Evolutionary conservation across 2,797 vertebrate species (phyloP).

Genomic region (Acropternis orthonyx): DNA sequence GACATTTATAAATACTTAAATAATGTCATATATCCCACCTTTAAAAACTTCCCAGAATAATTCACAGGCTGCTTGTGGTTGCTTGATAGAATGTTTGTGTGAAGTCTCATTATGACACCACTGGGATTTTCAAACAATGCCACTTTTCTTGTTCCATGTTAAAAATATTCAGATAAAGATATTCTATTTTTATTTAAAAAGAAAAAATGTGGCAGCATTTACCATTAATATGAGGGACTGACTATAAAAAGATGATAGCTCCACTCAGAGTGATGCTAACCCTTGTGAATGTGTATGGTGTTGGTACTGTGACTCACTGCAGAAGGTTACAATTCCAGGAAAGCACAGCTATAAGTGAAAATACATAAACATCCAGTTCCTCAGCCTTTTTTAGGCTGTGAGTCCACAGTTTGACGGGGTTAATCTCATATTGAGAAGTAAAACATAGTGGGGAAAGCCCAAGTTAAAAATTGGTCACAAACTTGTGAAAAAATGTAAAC

Average conservation of each 20-base stretch:
- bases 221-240: background rate
- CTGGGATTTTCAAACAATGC: conserved; percentile 57
- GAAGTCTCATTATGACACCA: conserved; percentile 41
- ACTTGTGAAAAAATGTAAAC: background rate
- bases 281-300: background rate
- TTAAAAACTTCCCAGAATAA: conserved; percentile 71
- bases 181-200: background rate
- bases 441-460: background rate
- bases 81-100: conserved; percentile 61
- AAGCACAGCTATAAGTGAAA: background rate
- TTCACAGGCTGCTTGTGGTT: conserved; percentile 51
- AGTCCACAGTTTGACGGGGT: background rate
- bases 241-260: background rate
- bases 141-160: conserved; percentile 33
- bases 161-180: conserved; percentile 20
- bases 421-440: background rate
- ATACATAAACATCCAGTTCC: background rate
- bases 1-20: conserved; percentile 79
- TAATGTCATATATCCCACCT: conserved; percentile 60
- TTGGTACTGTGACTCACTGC: background rate
- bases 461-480: background rate
- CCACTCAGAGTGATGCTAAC: background rate
- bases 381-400: background rate
- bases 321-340: background rate
- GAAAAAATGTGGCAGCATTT: background rate